Base-by-base conservation (phyloP, 1,140 invertebrate species). In the Cydia strobilella region DNA sequence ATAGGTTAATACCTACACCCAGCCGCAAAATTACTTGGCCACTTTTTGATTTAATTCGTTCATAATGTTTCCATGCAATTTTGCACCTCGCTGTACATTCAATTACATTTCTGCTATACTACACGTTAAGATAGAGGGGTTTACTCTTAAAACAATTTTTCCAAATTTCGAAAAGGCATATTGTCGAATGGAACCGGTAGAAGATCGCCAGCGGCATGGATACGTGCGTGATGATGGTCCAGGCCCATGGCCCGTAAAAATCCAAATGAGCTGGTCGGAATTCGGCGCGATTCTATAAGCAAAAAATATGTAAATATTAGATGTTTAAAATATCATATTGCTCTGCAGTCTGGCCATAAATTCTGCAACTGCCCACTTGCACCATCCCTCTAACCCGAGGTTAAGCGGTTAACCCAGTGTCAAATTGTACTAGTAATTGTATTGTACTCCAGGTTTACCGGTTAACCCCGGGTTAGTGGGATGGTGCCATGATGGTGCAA, bases 111-210 rank as follows among this genome's bases (percentile, higher is more conserved):
- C 13, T n/a, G 27, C 31, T 31, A 35, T n/a, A 15, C 31, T 31
- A 35, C n/a, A 77, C 72, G 54, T 76, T 76, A 13, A 76, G n/a
- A 51, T 76, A 76, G 0, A 81, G 66, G 20, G 89, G 88, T 82
- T 93, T 93, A 65, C 88, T 91, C 75, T 98, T 98, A 90, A 99
- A 99, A 35, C 97, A 96, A 75, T 97, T 95, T 90, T 98, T 98
- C 98, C 98, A 99, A 25, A 99, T 98, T 91, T 99, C 98, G 85
- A 98, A 99, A 0, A 99, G 94, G 86, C 98, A 99, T 73, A 99
- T 98, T 1, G 98, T 98, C 0, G 97, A 98, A 90, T 99, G 97
- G 91, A 99, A 98, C 13, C 97, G 93, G 88, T 97, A 97, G 90
- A 98, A 98, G 74, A 98, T 98, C 1, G 96, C 95, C 39, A 98